Percentiles rank a stretch among this genome's conserved stretches.
Evolutionary conservation across 2,888 invertebrate species (phyloP).

Genomic region (Congeria kusceri): DNA sequence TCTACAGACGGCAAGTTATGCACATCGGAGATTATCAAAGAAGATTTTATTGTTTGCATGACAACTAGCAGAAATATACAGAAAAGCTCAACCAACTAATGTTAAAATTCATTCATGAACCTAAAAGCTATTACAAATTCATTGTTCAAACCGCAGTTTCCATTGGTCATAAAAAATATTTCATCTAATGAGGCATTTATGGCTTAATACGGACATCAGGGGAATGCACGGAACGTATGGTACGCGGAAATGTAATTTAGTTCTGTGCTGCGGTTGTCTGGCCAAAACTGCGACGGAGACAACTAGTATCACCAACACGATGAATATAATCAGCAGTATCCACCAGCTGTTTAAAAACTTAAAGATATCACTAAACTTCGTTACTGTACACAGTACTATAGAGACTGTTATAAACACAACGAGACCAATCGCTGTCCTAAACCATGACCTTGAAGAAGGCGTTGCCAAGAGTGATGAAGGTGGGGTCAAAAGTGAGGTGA

Average conservation of each 20-base stretch:
- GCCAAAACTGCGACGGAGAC: conserved; percentile 72
- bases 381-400: conserved; percentile 62
- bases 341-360: conserved; percentile 73
- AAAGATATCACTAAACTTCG: conserved; percentile 55
- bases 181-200: conserved; percentile 67
- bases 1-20: no score
- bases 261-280: conserved; percentile 79
- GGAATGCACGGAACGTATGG: conserved; percentile 83
- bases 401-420: conserved; percentile 71
- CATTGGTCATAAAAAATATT: no score
- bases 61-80: no score
- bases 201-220: conserved; percentile 76
- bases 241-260: conserved; percentile 76
- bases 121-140: no score
- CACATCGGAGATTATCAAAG: no score
- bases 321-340: conserved; percentile 72
- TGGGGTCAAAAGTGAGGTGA: no score
- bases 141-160: no score
- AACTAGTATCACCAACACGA: conserved; percentile 70
- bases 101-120: no score
- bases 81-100: no score
- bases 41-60: no score
- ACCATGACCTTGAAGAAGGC: no score
- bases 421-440: conserved; percentile 47
- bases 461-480: no score